Base-by-base conservation (phyloP, 1,140 invertebrate genomes). In the Spodoptera litura region DNA sequence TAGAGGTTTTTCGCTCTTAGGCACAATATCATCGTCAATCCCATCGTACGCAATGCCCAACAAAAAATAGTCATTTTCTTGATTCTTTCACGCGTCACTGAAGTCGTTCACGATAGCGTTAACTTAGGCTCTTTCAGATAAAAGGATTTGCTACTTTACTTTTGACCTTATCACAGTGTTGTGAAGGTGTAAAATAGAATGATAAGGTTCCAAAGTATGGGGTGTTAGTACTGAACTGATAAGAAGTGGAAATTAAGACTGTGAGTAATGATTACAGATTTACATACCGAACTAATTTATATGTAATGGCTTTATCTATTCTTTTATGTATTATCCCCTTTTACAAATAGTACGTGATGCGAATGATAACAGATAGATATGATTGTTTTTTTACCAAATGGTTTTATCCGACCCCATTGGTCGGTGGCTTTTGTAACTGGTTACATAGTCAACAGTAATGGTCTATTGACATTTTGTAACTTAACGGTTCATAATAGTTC, bases 181-280 rank as follows among this genome's bases (percentile, higher is more conserved):
- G 20, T 83, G 38, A 85, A 85, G 73, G 80, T 49, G 3, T 49
- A 12, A 49, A 25, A 8, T 75, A 61, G 56, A 38, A 70, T 73
- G 27, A 74, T 51, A 55, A 53, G 8, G 11, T 58, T 49, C 27
- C 72, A 53, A 79, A 72, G 79, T 72, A 58, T 78, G 61, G 80
- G 80, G 86, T 83, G 77, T 80, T 73, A 61, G 87, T 87, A 86
- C 81, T 85, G 38, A 55, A 58, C 74, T 84, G 89, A 91, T 91
- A 91, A 91, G 88, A 77, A 80, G 76, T 81, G 80, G 88, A 89
- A 91, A 91, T 91, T 89, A 86, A 83, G 84, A 86, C 84, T 83
- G 88, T 91, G 90, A 91, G 81, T 88, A 87, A 91, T 90, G 90
- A 88, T 87, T 84, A 81, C 66, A 79, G 84, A 80, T 79, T 79